Conservation (phyloP, 2,113 vertebrate species). For the Ardeotis arabs region DNA sequence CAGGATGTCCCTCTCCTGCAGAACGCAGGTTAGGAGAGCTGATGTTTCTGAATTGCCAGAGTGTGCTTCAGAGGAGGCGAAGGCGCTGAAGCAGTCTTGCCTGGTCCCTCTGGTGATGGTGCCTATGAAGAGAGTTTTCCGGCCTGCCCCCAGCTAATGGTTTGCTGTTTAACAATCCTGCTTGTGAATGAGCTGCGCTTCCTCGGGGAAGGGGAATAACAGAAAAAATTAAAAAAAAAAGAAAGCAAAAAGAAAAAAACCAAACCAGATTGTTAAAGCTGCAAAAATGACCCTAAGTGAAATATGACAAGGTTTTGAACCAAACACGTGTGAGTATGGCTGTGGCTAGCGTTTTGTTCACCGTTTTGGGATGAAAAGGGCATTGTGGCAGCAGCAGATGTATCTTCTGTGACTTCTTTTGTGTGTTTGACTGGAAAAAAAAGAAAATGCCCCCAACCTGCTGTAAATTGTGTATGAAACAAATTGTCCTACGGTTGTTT, state of each 20-base stretch:
- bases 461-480: slow-evolving; percentile 79
- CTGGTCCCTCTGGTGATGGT: not conserved
- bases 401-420: slow-evolving; percentile 73
- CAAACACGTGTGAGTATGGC: slow-evolving; percentile 33
- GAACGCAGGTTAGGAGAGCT: not conserved
- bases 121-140: not conserved
- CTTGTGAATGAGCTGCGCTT: not conserved
- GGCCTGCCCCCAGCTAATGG: not conserved
- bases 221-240: too few relatives aligned
- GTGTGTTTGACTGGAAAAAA: slow-evolving; percentile 40
- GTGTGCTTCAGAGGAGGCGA: slow-evolving; percentile 32
- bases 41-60: not conserved
- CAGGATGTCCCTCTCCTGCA: not conserved
- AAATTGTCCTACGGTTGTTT: slow-evolving; percentile 59
- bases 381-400: slow-evolving; percentile 72
- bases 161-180: not conserved
- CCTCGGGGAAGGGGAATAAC: not conserved
- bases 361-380: not conserved
- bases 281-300: slow-evolving; percentile 7
- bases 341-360: not conserved
- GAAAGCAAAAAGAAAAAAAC: not conserved
- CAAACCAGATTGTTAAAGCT: not conserved
- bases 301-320: not conserved
- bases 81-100: not conserved
- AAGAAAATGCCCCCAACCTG: not conserved